Evolutionary conservation across 1,140 invertebrate species (phyloP).

Genomic region (Drosophila eugracilis): DNA sequence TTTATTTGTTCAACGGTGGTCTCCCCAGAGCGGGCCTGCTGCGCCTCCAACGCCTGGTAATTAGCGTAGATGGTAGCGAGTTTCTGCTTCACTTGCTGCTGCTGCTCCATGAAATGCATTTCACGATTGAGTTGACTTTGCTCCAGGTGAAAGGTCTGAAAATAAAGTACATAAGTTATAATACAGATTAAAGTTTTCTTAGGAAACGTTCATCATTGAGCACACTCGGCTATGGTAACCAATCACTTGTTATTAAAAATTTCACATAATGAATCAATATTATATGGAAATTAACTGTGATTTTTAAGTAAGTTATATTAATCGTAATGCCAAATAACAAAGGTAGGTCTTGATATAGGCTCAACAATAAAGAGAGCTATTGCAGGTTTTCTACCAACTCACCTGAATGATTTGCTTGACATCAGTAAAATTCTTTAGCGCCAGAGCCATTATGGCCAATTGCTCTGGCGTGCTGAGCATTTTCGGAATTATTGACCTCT

Average conservation of each 20-base stretch:
- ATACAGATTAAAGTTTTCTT: not conserved
- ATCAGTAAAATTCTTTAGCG: conserved; percentile 75
- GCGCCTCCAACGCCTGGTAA: conserved; percentile 59
- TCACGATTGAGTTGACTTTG: conserved; percentile 82
- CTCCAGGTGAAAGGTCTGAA: conserved; percentile 85
- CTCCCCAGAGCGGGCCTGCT: conserved; percentile 21
- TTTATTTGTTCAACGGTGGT: conserved; percentile 78
- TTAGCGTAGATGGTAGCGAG: conserved; percentile 66
- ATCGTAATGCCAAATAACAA: too few relatives aligned
- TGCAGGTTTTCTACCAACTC: conserved; percentile 1
- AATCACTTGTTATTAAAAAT: not conserved
- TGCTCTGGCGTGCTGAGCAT: conserved; percentile 76
- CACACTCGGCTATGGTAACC: too few relatives aligned
- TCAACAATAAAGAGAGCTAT: not conserved
- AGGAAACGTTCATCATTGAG: not conserved
- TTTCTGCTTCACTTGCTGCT: conserved; percentile 83
- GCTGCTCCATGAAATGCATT: conserved; percentile 84
- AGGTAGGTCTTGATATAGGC: too few relatives aligned
- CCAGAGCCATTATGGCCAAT: conserved; percentile 77
- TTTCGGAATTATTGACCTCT: conserved; percentile 75
- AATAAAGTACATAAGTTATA: too few relatives aligned
- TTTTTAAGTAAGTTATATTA: too few relatives aligned
- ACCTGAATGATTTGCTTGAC: conserved; percentile 83
- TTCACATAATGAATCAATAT: not conserved
- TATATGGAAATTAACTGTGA: not conserved